Evolutionary conservation across 2,797 vertebrate species (phyloP).

Genomic region (Centroberyx gerrardi): DNA sequence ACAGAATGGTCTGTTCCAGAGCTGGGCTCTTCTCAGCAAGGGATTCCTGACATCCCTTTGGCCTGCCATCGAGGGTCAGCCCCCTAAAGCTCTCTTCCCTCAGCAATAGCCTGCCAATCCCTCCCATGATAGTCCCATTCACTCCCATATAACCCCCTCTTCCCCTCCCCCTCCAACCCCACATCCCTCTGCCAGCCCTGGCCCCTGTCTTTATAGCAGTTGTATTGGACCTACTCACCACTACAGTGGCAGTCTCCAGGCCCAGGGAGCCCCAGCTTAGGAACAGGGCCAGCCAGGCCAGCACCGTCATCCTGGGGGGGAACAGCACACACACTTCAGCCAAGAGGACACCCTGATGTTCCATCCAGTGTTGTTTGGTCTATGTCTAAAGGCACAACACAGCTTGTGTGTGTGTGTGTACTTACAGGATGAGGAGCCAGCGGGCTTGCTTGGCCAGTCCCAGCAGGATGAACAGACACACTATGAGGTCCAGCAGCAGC

Average conservation of each 20-base stretch:
- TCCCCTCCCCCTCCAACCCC: background rate
- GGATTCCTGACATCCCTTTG: slow-evolving; percentile 46
- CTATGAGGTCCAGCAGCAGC: slow-evolving; percentile 91
- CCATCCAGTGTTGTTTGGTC: slow-evolving; percentile 16
- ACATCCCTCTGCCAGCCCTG: background rate
- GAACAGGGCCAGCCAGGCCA: slow-evolving; percentile 92
- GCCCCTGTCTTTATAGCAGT: slow-evolving; percentile 13
- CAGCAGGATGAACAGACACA: slow-evolving; percentile 93
- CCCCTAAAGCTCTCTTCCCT: slow-evolving; percentile 54
- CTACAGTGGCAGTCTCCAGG: slow-evolving; percentile 91
- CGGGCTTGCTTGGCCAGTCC: slow-evolving; percentile 94
- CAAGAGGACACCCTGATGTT: slow-evolving; percentile 40
- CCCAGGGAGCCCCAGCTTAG: slow-evolving; percentile 95
- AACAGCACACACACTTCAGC: slow-evolving; percentile 57
- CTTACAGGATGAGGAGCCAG: slow-evolving; percentile 95
- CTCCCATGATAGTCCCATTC: slow-evolving; percentile 46
- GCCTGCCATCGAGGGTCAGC: slow-evolving; percentile 43
- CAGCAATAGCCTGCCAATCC: slow-evolving; percentile 34
- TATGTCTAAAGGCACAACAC: slow-evolving; percentile 21
- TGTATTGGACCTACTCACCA: slow-evolving; percentile 83
- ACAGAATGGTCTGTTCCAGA: slow-evolving; percentile 52
- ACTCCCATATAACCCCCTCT: slow-evolving; percentile 17
- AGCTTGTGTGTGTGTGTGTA: slow-evolving; percentile 40
- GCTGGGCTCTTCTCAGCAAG: slow-evolving; percentile 34
- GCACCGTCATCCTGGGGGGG: slow-evolving; percentile 89